Evolutionary conservation across 1,140 invertebrate species (phyloP).

Genomic region (Caerostris extrusa): DNA sequence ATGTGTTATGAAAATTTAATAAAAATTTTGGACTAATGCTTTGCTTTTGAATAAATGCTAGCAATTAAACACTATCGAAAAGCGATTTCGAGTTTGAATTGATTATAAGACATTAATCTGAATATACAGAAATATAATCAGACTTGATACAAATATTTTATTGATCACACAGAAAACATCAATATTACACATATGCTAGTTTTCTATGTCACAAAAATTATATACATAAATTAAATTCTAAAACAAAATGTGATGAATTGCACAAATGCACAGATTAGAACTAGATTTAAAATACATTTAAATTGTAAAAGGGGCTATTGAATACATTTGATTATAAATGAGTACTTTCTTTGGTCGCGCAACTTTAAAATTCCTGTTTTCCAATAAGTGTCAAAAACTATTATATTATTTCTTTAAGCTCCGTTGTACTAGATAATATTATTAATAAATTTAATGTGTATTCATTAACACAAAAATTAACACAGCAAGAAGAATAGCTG

Average conservation of each 20-base stretch:
- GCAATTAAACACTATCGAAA: too few species aligned
- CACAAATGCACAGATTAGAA: slow-evolving; percentile 7
- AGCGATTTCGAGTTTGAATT: too few species aligned
- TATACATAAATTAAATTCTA: neutral
- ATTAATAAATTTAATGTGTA: too few species aligned
- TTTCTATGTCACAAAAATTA: neutral
- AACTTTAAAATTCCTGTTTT: neutral
- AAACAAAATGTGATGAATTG: neutral
- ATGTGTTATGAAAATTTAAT: too few species aligned
- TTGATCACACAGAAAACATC: slow-evolving; percentile 16
- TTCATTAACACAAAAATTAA: too few species aligned
- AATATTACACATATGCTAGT: neutral
- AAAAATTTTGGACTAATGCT: too few species aligned
- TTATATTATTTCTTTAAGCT: neutral
- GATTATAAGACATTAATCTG: too few species aligned
- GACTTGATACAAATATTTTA: neutral
- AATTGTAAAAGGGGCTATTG: neutral
- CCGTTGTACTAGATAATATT: neutral
- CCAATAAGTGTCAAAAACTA: neutral
- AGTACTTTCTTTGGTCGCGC: neutral
- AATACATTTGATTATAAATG: slow-evolving; percentile 2
- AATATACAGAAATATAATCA: too few species aligned
- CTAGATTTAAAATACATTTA: neutral
- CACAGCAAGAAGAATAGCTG: too few species aligned
- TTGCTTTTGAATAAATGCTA: too few species aligned